Evolutionary conservation across 2,888 invertebrate species (phyloP).

Genomic region (Stratiomys singularior): DNA sequence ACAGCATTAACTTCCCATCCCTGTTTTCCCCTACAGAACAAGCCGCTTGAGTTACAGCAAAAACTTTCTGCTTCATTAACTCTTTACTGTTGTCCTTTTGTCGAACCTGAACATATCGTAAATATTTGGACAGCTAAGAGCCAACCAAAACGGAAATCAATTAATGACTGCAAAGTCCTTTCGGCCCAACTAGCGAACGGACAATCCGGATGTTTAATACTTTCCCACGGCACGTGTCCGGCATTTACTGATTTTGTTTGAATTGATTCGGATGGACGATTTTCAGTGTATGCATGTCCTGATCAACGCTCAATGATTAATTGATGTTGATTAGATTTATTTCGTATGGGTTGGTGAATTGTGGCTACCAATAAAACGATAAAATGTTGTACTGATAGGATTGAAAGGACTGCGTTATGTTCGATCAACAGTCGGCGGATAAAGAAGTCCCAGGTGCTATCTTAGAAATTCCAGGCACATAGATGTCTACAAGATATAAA

Average conservation of each 20-base stretch:
- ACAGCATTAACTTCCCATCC: too few relatives aligned
- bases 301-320: conserved; percentile 37
- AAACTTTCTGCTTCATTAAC: conserved; percentile 42
- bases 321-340: conserved; percentile 32
- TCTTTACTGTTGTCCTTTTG: conserved; percentile 45
- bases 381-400: too few relatives aligned
- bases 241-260: conserved; percentile 48
- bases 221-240: conserved; percentile 49
- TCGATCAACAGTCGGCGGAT: too few relatives aligned
- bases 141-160: conserved; percentile 39
- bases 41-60: not conserved
- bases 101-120: not conserved
- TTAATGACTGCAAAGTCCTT: conserved; percentile 32
- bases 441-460: too few relatives aligned
- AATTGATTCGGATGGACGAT: conserved; percentile 33
- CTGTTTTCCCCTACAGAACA: not conserved
- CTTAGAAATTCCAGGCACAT: too few relatives aligned
- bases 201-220: conserved; percentile 48
- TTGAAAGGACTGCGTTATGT: too few relatives aligned
- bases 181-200: not conserved
- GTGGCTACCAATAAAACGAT: not conserved
- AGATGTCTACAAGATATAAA: too few relatives aligned
- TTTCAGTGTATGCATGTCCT: not conserved
- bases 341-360: not conserved
- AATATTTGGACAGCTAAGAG: conserved; percentile 33